Base-by-base conservation (phyloP, 2,113 vertebrate species). In the Pterocles burchelli region DNA sequence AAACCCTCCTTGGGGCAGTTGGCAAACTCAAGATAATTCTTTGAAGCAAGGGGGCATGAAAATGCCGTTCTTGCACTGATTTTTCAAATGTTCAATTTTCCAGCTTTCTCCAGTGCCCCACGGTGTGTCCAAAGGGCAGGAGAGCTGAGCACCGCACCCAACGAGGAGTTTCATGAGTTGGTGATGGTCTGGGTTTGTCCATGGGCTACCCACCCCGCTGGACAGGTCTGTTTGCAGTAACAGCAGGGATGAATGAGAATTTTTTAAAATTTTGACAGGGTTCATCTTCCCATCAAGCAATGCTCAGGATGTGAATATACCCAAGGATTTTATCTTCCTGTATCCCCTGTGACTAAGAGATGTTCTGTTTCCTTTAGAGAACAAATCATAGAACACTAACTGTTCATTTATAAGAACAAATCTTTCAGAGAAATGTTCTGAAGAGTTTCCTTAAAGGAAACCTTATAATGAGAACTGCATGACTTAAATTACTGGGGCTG, bases 21-120 rank as follows among this genome's bases (percentile, higher is more conserved):
- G 96, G 91, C 84, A 91, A 96, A 97, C 97, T 95, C 97, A 96
- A 96, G 97, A 96, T 96, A 95, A 90, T 92, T 94, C 90, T 97
- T 95, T 94, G 94, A 96, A 83, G 90, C 94, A 96, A 81, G 96
- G 89, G 92, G 91, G 88, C 95, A 67, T 61, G 89, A 79, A 95
- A 96, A 89, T 51, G 59, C 78, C 28, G 59, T 63, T 94, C 94
- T 93, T 95, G 92, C 92, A 51, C 85, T 94, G 81, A 72, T 92
- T 93, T 91, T 92, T 84, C 92, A 73, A 85, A 75, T 58, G 85
- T 89, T 85, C 86, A 15, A 79, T 87, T 92, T 79, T 59, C 73
- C 89, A 88, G 20, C 90, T 84, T 67, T 85, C 72, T 43, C 38
- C 34, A 75, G 85, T 61, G 48, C 45, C 75, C 89, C 73, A 29